Conservation (phyloP, 35 echinoderm and acorn worm genomes). For the Diadema setosum region DNA sequence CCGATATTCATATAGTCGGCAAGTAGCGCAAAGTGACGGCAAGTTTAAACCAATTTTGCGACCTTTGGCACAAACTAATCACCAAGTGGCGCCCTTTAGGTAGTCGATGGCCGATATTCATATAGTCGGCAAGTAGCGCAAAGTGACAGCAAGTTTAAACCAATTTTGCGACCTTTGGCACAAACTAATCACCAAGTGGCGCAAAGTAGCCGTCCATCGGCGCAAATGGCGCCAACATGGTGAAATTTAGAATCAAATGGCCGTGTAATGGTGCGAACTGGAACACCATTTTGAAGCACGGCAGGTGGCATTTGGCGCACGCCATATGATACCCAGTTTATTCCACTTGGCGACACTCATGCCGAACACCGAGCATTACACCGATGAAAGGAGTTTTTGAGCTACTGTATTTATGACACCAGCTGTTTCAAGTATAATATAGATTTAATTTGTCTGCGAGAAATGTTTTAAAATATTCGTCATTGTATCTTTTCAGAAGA, state of each 20-base stretch:
- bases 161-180: conserved; percentile 19
- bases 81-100: not conserved
- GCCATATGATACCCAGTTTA: not conserved
- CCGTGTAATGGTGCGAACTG: not conserved
- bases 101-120: not conserved
- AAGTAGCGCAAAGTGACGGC: not conserved
- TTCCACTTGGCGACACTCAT: not conserved
- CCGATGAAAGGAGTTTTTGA: too few species aligned
- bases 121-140: not conserved
- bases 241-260: not conserved
- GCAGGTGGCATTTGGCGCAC: not conserved
- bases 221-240: not conserved
- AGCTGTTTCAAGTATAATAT: too few species aligned
- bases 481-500: too few species aligned
- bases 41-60: not conserved
- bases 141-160: conserved; percentile 15
- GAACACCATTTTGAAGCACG: not conserved
- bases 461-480: too few species aligned
- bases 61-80: not conserved
- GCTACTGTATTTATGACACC: too few species aligned
- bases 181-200: conserved; percentile 22
- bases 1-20: not conserved
- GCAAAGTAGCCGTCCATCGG: conserved; percentile 12
- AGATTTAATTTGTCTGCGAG: too few species aligned
- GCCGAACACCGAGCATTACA: too few species aligned